Base-by-base conservation (phyloP, 1,140 invertebrate species). In the Globodera rostochiensis region DNA sequence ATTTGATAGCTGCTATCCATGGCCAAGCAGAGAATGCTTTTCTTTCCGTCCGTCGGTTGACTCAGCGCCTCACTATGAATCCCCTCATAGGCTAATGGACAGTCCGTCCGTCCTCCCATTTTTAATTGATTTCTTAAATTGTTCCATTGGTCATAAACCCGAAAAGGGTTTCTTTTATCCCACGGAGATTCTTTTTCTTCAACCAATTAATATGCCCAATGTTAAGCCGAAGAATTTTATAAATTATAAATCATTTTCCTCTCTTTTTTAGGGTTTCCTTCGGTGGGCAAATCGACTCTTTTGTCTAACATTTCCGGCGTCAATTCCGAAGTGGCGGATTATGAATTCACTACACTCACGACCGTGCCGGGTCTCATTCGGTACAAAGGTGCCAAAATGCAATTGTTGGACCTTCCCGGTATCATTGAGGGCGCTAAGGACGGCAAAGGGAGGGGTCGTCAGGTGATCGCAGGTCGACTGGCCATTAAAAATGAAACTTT, bases 361-460 rank as follows among this genome's bases (percentile, higher is more conserved):
- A 99, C 98, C 77, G 98, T 99, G 36, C 98, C 98, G 76, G 98
- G 98, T 19, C 98, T 98, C 90, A 99, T 99, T 87, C 96, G 97
- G 91, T 99, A 99, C 90, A 99, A 99, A 91, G 98, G 98, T 84
- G 98, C 97, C 82, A 99, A 99, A 93, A 97, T 99, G 90, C 96
- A 97, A 94, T 91, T 99, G 46, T 92, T 99, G 5, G 98, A 99
- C 94, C 92, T 99, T 82, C 98, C 98, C 82, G 98, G 98, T 92
- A 99, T 99, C 91, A 99, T 99, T 90, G 98, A 99, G 92, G 98
- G 98, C 85, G 98, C 98, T n/a, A 99, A 99, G 90, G 98, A 99
- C 91, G 95, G 95, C 64, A 98, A 98, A 91, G 96, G 97, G 92
- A 91, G 97, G 91, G 97, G 98, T 92, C 93, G 97, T 87, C 98